These are phyloP conservation scores for Mimas tiliae DNA, from an alignment of 2,888 invertebrate species.

Conservation along the genomic window DNA sequence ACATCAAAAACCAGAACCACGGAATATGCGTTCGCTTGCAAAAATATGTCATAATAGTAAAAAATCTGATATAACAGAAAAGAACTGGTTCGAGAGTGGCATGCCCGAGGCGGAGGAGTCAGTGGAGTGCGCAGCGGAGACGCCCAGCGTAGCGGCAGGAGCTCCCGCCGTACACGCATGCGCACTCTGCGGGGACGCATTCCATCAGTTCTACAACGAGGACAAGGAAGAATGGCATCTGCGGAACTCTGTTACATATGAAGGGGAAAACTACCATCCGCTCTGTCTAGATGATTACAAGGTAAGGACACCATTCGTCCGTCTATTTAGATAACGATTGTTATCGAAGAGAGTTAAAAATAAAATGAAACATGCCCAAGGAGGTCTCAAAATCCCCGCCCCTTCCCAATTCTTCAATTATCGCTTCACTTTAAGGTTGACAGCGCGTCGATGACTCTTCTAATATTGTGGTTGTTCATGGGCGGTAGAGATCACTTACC, in stretches of 20 bases:
- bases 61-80: slow-evolving; percentile 81
- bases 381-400: too few species aligned
- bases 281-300: slow-evolving; percentile 95
- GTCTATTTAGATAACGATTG: too few species aligned
- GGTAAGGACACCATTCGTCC: slow-evolving; percentile 70
- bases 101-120: slow-evolving; percentile 70
- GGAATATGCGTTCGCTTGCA: too few species aligned
- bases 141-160: slow-evolving; percentile 89
- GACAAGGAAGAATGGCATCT: slow-evolving; percentile 99
- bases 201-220: slow-evolving; percentile 98
- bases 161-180: slow-evolving; percentile 89
- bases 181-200: slow-evolving; percentile 95
- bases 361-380: too few species aligned
- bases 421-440: too few species aligned
- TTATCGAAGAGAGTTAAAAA: too few species aligned
- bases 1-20: too few species aligned
- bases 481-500: too few species aligned
- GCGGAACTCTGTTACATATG: slow-evolving; percentile 90
- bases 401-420: too few species aligned
- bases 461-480: too few species aligned
- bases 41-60: too few species aligned
- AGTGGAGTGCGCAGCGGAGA: slow-evolving; percentile 56
- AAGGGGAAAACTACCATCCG: slow-evolving; percentile 93
- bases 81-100: slow-evolving; percentile 94
- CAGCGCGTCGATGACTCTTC: too few species aligned